Evolutionary conservation across 53 echinoderm and acorn worm genomes (phyloP), one percentile per base, ranked within the genome.

Genomic region (Echinometra lucunter): DNA sequence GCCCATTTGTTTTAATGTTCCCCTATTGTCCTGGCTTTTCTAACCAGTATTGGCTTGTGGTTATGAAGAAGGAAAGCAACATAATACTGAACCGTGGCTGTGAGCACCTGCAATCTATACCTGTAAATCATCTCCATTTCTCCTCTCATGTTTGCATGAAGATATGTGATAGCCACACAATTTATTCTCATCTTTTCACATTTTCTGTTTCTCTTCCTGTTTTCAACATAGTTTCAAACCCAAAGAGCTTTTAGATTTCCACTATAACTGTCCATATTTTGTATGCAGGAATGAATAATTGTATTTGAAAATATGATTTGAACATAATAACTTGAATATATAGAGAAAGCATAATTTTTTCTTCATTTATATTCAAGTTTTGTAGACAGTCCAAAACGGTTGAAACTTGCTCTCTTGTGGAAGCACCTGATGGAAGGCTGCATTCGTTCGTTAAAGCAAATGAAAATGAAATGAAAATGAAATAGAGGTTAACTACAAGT

Each of bases 141-240:
- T 35, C 2, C 35, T 37, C 60, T 19, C 25, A 30, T 57, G 89
- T 89, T 58, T 18, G 7, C 18, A 58, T 30, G 57, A 4, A 58
- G 89, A 89, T 60, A 89, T 89, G 60, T 40, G 88, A 89, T 89
- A 89, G 88, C 89, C 4, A 35, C 60, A 37, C 1, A 56, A 89
- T 89, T 89, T 89, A 60, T 89, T 58, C 27, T 85, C 85, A 49
- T 85, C 85, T 15, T 47, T 81, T 21, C 85, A 19, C 42, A 23
- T 78, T 42, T 21, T 78, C 42, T 78, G 21, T 35, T 42, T 55
- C 17, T 30, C n/a, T 32, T 6, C 15, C 49, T 7, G 42, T 78
- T 35, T 19, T 38, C 78, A 11, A 13, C 4, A 16, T 42, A 17
- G 17, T 78, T 42, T 42, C 21, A n/a, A n/a, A n/a, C n/a, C n/a